Base-by-base conservation (phyloP, 2,888 invertebrate genomes). In the Colostygia pectinataria region DNA sequence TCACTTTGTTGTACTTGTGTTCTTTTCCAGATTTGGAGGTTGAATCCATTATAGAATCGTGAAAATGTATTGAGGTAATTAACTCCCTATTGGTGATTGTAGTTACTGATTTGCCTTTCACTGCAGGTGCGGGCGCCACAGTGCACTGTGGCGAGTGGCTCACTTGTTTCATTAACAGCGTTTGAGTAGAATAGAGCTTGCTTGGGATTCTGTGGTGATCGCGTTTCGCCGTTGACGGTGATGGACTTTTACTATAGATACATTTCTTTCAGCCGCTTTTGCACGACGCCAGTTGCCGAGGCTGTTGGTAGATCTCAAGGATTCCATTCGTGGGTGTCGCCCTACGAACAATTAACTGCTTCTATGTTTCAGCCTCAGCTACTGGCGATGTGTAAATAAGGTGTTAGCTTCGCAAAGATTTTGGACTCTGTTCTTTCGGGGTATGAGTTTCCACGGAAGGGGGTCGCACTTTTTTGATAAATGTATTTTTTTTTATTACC, bases 1-100 rank as follows among this genome's bases (percentile, higher is more conserved):
- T 90, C 83, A 89, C 84, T 83, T 88, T 89, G 89, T 90, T 90
- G 90, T 90, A 90, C 89, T 90, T 90, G 90, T 89, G 89, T 89
- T 89, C 89, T 90, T 90, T 90, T 89, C 80, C 90, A 90, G 90
- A 88, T 90, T 76, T 88, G 89, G 90, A 85, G 88, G 83, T 89
- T 89, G 87, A 89, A 84, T 87, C 86, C 81, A 84, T 88, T 83
- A 87, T 88, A 85, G 83, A 83, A 86, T 89, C 88, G 89, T 84
- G 88, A 89, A 82, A 88, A 86, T 88, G 81, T 88, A 77, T 87
- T 87, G 90, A 90, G 90, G 90, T 90, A 90, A 90, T 89, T 90
- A 89, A 89, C 87, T 89, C 83, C 75, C 84, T 89, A 87, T 83
- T 87, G 88, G 89, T 87, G 89, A 82, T 80, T 80, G 88, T 87